Evolutionary conservation across 1,140 invertebrate species (phyloP), one percentile per base, ranked within the genome.

Genomic region (Drosophila elegans): DNA sequence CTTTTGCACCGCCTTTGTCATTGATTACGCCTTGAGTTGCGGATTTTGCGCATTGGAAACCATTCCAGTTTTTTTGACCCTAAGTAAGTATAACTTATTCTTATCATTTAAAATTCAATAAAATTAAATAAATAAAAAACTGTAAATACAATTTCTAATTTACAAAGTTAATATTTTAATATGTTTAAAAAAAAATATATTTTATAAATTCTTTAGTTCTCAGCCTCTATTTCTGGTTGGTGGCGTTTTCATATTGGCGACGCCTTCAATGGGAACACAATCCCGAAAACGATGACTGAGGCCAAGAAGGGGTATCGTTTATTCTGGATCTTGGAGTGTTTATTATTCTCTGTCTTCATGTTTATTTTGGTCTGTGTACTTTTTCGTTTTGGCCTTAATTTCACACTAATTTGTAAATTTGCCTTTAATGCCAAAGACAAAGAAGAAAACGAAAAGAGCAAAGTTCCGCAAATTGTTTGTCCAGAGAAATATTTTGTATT

Each of bases 381-480:
- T 53, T 61, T 51, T 32, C 5, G 12, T 48, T 69, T 74, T 74
- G 60, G 63, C 53, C 51, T 55, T 88, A 86, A 86, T 86, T 86
- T 83, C 83, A 77, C 83, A 89, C 83, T 83, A 88, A 86, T 86
- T 86, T 83, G 75, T 86, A 88, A 79, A 86, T 88, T 86, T 73
- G 78, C 57, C 81, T 79, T 83, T 88, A 89, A 83, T 86, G 75
- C 52, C 84, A 79, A 82, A 78, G 59, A 80, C 71, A 85, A 83
- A 76, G 53, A 71, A 45, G 42, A 69, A 60, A 60, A 12, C 25
- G 59, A 49, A 72, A 72, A 72, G 68, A 71, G 64, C 68, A 71
- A 71, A 71, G 67, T 71, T 71, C 42, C 51, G 51, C 67, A 71
- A 72, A 38, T 72, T 81, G 79, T 74, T 67, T 73, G 54, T 49